phyloP scores from a whole-genome alignment of 2,113 vertebrate genomes.

The Rhegmatorhina hoffmannsi region DNA sequence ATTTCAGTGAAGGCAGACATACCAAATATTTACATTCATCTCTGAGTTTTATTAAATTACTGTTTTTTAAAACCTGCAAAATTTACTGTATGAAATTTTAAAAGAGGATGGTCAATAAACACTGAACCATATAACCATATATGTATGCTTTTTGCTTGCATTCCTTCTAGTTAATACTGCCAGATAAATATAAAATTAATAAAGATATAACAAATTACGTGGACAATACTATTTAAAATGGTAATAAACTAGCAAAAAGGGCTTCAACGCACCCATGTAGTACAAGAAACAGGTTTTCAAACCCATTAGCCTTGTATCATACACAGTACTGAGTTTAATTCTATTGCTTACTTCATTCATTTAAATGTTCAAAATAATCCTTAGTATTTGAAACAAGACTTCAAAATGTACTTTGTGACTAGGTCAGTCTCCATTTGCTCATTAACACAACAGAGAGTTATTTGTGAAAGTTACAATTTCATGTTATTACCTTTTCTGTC shows the following conservation, averaged over 20 bases:
- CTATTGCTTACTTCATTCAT: conserved; percentile 22
- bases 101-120: background rate
- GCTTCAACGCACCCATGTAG: background rate
- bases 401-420: background rate
- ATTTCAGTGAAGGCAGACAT: background rate
- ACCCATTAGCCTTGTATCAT: background rate
- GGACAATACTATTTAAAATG: background rate
- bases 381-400: background rate
- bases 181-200: background rate
- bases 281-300: background rate
- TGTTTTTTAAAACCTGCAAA: background rate
- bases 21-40: background rate
- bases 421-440: background rate
- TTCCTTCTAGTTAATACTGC: background rate
- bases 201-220: background rate
- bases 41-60: background rate
- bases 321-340: background rate
- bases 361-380: conserved; percentile 24
- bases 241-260: background rate
- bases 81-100: background rate
- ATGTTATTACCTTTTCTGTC: conserved; percentile 92
- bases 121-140: background rate
- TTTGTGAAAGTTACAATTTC: background rate
- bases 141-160: background rate
- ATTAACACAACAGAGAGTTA: conserved; percentile 10